Conservation (phyloP, 2,113 vertebrate genomes). For the Pyrgilauda ruficollis region DNA sequence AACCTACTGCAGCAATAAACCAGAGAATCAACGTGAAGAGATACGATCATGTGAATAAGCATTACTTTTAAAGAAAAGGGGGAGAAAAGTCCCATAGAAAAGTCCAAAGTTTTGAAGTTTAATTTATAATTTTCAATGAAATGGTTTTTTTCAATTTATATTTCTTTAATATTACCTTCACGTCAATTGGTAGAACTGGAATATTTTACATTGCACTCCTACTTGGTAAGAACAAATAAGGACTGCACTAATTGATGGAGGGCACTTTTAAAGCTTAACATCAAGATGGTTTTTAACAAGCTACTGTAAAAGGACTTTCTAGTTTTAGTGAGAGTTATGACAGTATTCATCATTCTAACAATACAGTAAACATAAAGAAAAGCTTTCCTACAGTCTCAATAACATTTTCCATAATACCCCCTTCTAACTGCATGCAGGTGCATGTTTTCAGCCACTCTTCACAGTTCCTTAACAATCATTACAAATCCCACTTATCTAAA, state of each 20-base stretch:
- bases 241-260: not conserved
- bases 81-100: not conserved
- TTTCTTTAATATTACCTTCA: not conserved
- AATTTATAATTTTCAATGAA: not conserved
- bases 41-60: not conserved
- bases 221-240: not conserved
- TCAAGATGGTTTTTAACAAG: not conserved
- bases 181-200: not conserved
- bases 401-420: not conserved
- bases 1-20: not conserved
- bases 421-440: constrained; percentile 12
- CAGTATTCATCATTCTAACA: not conserved
- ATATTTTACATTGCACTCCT: not conserved
- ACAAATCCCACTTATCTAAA: constrained; percentile 56
- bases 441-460: constrained; percentile 32
- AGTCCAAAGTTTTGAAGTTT: not conserved
- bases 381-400: not conserved
- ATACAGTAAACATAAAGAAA: not conserved
- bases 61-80: not conserved
- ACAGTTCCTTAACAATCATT: constrained; percentile 20
- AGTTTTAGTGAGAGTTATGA: not conserved
- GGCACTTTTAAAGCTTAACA: not conserved
- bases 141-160: not conserved
- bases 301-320: not conserved
- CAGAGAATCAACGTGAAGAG: not conserved